These are phyloP conservation scores for Hoplodrina blanda DNA, from an alignment of 2,888 invertebrate genomes.

Conservation along the genomic window DNA sequence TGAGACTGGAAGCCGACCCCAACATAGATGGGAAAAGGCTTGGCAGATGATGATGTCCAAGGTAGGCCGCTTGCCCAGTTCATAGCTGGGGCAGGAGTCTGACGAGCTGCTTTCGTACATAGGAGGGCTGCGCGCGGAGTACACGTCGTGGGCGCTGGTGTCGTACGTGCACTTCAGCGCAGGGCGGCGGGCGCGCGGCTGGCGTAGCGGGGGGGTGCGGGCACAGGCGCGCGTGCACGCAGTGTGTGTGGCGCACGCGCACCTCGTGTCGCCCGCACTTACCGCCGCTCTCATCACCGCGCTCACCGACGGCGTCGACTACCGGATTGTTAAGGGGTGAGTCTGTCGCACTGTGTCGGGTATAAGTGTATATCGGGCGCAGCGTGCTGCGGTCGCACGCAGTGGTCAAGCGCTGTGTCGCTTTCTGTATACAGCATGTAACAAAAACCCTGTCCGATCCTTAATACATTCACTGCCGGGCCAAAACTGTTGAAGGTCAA, in stretches of 20 bases:
- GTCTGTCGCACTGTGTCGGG: conserved; percentile 26
- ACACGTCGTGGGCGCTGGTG: conserved; percentile 68
- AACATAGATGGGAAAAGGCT: no score
- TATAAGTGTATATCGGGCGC: no score
- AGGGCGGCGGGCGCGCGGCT: conserved; percentile 19
- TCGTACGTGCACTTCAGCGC: conserved; percentile 73
- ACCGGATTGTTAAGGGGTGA: conserved; percentile 70
- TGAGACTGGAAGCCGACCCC: no score
- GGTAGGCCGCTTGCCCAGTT: not conserved
- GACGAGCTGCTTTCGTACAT: conserved; percentile 12
- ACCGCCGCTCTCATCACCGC: conserved; percentile 53
- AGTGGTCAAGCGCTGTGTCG: not conserved
- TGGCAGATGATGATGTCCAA: no score
- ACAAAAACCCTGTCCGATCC: no score
- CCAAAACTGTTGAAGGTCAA: no score
- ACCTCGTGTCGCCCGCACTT: conserved; percentile 71
- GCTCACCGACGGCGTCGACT: conserved; percentile 60
- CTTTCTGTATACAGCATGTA: not conserved
- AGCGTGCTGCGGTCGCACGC: no score
- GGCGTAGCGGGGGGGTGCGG: conserved; percentile 18
- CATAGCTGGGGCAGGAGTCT: no score
- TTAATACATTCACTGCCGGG: no score
- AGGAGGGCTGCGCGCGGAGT: conserved; percentile 75
- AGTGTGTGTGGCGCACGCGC: conserved; percentile 69
- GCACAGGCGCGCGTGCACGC: conserved; percentile 54